A percentile compares a stretch with the other conserved stretches of the same genome.
Conservation (phyloP, 2,888 invertebrate genomes). For the Coenonympha glycerion region DNA sequence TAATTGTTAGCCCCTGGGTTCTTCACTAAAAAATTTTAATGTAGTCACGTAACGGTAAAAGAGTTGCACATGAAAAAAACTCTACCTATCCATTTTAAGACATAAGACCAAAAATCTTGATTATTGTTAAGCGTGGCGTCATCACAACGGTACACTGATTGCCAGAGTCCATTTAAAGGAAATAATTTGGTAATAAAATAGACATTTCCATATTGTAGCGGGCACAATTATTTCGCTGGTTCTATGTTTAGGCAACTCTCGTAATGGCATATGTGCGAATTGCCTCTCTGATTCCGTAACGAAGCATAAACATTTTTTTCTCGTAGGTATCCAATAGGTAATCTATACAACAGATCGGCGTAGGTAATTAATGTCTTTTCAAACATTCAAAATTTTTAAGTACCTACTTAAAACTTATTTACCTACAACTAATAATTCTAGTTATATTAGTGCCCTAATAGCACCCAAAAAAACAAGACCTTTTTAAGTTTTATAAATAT, state of each 20-base stretch:
- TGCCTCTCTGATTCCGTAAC: slow-evolving; percentile 24
- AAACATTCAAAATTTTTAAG: too few species aligned
- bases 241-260: slow-evolving; percentile 28
- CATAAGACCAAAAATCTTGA: slow-evolving; percentile 15
- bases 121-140: slow-evolving; percentile 19
- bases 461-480: too few species aligned
- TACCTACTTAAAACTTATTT: too few species aligned
- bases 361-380: too few species aligned
- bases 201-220: slow-evolving; percentile 27
- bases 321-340: too few species aligned
- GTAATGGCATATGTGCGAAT: slow-evolving; percentile 25
- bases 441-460: too few species aligned
- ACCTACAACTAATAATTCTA: too few species aligned
- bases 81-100: not conserved
- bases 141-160: slow-evolving; percentile 30
- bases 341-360: too few species aligned
- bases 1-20: too few species aligned
- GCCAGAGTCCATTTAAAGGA: slow-evolving; percentile 28
- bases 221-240: slow-evolving; percentile 11
- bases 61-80: not conserved
- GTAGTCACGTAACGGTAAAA: not conserved
- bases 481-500: too few species aligned
- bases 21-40: not conserved
- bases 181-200: slow-evolving; percentile 31
- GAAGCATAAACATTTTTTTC: too few species aligned